Evolutionary conservation across 1,140 invertebrate genomes (phyloP).

Genomic region (Brachionus plicatilis): DNA sequence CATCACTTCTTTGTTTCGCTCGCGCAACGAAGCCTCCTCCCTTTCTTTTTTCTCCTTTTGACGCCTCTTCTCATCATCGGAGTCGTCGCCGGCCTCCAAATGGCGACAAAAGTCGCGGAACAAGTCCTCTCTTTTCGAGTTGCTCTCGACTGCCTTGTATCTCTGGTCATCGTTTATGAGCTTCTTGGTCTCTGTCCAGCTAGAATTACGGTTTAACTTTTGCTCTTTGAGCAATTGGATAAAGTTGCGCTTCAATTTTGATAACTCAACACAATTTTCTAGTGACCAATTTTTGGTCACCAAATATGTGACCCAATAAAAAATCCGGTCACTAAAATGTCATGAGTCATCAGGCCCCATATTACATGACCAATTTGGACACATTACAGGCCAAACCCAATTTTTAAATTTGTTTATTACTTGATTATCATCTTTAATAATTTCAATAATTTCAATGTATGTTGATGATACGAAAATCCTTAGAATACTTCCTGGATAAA

Average conservation of each 20-base stretch:
- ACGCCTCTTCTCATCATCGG: slow-evolving; percentile 68
- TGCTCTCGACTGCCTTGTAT: slow-evolving; percentile 85
- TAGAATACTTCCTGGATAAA: too few species aligned
- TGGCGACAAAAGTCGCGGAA: slow-evolving; percentile 76
- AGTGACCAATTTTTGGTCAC: too few species aligned
- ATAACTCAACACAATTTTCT: too few species aligned
- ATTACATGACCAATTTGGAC: too few species aligned
- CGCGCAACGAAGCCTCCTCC: slow-evolving; percentile 80
- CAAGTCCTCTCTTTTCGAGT: slow-evolving; percentile 80
- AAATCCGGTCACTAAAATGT: too few species aligned
- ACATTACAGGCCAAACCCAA: too few species aligned
- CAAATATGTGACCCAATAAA: too few species aligned
- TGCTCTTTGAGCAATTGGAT: slow-evolving; percentile 75
- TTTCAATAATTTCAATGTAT: too few species aligned
- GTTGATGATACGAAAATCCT: too few species aligned
- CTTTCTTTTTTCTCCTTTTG: slow-evolving; percentile 64
- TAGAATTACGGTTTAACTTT: slow-evolving; percentile 71
- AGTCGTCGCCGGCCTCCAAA: slow-evolving; percentile 50
- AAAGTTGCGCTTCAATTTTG: slow-evolving; percentile 66
- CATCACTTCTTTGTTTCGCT: slow-evolving; percentile 86
- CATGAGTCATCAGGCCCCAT: too few species aligned
- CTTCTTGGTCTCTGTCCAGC: slow-evolving; percentile 90
- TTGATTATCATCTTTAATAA: too few species aligned
- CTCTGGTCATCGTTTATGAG: slow-evolving; percentile 79
- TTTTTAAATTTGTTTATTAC: too few species aligned